Evolutionary conservation across 2,113 vertebrate genomes (phyloP).

Genomic region (Ailuropoda melanoleuca): DNA sequence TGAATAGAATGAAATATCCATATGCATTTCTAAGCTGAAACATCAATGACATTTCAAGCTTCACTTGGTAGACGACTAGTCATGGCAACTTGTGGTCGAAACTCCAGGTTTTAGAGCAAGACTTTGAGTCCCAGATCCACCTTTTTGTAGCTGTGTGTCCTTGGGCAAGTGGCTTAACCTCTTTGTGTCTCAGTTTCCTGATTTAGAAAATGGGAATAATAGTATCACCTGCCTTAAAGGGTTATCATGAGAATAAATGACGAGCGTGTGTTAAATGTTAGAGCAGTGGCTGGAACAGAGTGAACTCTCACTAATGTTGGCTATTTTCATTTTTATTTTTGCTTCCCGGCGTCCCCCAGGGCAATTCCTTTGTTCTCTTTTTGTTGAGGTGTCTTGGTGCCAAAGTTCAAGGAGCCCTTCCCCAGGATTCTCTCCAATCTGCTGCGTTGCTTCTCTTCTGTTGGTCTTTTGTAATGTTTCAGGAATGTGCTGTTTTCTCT

Average conservation of each 20-base stretch:
- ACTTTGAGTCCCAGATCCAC: neutral
- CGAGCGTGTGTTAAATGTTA: neutral
- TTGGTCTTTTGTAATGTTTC: constrained; percentile 47
- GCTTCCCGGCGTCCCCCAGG: neutral
- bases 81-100: neutral
- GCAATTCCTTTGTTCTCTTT: neutral
- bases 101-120: neutral
- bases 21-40: neutral
- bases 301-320: neutral
- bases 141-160: neutral
- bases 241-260: neutral
- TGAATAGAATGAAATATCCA: neutral
- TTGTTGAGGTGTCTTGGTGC: neutral
- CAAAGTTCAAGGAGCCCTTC: neutral
- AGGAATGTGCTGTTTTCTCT: constrained; percentile 62
- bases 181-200: neutral
- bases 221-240: neutral
- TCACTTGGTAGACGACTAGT: neutral
- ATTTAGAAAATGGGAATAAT: neutral
- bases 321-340: neutral
- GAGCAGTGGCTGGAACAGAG: neutral
- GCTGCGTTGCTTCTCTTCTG: neutral
- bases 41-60: neutral
- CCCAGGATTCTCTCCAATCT: neutral
- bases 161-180: neutral